Percentiles rank a stretch among this genome's conserved stretches.
phyloP scores from a whole-genome alignment of 2,797 vertebrate genomes.

The Lateolabrax maculatus region DNA sequence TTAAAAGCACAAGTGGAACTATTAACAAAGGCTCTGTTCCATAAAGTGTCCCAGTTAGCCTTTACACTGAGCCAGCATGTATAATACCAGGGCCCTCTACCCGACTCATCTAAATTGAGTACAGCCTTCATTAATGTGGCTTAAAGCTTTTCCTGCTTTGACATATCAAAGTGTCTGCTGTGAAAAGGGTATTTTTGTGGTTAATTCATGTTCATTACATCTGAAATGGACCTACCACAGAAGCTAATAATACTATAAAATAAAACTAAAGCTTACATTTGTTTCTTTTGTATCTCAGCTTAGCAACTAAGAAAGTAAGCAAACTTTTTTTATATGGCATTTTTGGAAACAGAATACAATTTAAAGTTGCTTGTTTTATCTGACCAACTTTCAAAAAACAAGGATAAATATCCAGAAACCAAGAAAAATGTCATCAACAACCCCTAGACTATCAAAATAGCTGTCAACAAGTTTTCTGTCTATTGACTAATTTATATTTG shows the following conservation, averaged over 20 bases:
- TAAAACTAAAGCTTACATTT: too few relatives aligned
- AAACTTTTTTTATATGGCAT: too few relatives aligned
- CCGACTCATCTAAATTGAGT: background rate
- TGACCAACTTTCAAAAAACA: too few relatives aligned
- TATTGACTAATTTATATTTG: background rate
- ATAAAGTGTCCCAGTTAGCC: background rate
- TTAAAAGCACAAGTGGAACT: background rate
- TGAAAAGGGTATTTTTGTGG: background rate
- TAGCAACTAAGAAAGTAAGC: too few relatives aligned
- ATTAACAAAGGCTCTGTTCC: background rate
- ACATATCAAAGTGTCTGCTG: background rate
- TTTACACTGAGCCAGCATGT: background rate
- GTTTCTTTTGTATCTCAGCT: too few relatives aligned
- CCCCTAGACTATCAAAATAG: background rate
- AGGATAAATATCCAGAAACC: too few relatives aligned
- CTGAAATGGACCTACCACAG: background rate
- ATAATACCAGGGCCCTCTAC: background rate
- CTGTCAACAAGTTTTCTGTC: background rate
- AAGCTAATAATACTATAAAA: background rate
- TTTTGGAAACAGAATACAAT: too few relatives aligned
- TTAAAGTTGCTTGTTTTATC: too few relatives aligned
- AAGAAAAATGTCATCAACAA: background rate
- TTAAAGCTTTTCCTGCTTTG: background rate
- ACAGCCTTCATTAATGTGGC: background rate
- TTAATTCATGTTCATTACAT: background rate